Percentiles rank a stretch among this genome's conserved stretches.
Evolutionary conservation across 2,888 invertebrate species (phyloP).

Genomic region (Chaetogeoica ovagalla): DNA sequence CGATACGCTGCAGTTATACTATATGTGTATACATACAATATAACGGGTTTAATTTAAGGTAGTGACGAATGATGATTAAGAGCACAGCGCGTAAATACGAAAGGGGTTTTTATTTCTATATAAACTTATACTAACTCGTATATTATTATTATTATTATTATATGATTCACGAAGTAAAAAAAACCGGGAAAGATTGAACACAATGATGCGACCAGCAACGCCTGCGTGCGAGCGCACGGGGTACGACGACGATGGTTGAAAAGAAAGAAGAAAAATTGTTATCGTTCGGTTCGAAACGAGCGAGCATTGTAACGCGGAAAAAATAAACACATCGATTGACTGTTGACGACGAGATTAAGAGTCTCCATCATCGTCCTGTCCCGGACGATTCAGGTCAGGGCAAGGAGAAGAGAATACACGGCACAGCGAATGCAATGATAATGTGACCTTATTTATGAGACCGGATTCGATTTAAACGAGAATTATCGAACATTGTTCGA

Average conservation of each 20-base stretch:
- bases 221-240: too few species aligned
- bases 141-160: too few species aligned
- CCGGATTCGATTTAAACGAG: not conserved
- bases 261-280: too few species aligned
- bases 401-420: not conserved
- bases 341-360: not conserved
- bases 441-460: not conserved
- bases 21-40: too few species aligned
- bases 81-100: not conserved
- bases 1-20: too few species aligned
- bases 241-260: not conserved
- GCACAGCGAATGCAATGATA: too few species aligned
- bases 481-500: too few species aligned
- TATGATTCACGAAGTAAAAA: too few species aligned
- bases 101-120: not conserved
- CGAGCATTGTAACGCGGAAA: not conserved
- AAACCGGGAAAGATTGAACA: not conserved
- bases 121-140: not conserved
- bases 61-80: conserved; percentile 12
- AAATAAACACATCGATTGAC: not conserved
- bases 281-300: not conserved
- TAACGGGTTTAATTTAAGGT: conserved; percentile 23
- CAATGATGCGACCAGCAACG: not conserved
- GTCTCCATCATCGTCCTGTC: not conserved
- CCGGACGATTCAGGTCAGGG: not conserved